These are phyloP conservation scores for Oasisia sp. DNA, from an alignment of 2,888 invertebrate genomes.

Conservation along the genomic window DNA sequence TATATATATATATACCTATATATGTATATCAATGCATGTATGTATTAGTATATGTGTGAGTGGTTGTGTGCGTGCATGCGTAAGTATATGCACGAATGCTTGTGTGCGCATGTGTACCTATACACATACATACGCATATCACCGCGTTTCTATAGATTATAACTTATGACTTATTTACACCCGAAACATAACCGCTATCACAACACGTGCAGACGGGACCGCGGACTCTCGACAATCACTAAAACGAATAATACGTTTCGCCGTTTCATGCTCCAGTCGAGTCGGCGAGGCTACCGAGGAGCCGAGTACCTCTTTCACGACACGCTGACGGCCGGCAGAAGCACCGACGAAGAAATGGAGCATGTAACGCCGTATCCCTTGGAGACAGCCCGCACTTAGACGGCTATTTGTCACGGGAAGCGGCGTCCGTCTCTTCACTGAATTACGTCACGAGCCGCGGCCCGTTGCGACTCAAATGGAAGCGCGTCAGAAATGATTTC, in stretches of 20 bases:
- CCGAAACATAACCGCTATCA: too few relatives aligned
- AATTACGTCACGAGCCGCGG: neutral
- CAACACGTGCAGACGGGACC: too few relatives aligned
- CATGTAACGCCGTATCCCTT: neutral
- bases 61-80: too few relatives aligned
- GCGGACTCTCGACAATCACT: too few relatives aligned
- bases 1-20: too few relatives aligned
- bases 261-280: neutral
- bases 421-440: neutral
- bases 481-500: neutral
- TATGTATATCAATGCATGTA: too few relatives aligned
- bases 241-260: neutral
- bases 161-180: too few relatives aligned
- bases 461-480: neutral
- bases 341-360: neutral
- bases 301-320: neutral
- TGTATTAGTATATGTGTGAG: too few relatives aligned
- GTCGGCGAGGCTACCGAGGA: neutral
- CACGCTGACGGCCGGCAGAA: neutral
- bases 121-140: too few relatives aligned
- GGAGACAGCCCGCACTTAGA: neutral
- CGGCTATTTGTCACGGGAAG: neutral
- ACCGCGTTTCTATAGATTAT: too few relatives aligned
- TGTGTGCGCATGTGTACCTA: too few relatives aligned
- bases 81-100: too few relatives aligned